These are phyloP conservation scores for Geodia barretti DNA, from an alignment of 37 sponge, comb jelly and placozoan genomes.

Conservation along the genomic window DNA sequence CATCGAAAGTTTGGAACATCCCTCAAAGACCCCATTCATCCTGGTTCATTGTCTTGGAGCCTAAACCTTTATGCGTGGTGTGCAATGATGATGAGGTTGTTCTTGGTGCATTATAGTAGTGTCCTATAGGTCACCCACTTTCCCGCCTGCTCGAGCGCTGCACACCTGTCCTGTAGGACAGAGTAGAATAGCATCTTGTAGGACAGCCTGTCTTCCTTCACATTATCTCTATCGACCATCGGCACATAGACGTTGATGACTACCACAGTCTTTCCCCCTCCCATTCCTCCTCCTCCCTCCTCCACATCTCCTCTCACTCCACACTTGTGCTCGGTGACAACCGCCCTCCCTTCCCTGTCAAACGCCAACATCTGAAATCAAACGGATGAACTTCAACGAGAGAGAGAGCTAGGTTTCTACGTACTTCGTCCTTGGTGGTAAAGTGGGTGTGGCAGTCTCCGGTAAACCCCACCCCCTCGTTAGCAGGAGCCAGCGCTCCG, in stretches of 20 bases:
- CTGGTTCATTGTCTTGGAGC: background rate
- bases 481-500: slow-evolving; percentile 1
- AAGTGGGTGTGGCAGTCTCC: slow-evolving; percentile 37
- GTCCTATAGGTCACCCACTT: slow-evolving; percentile 68
- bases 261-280: slow-evolving; percentile 45
- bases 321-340: slow-evolving; percentile 70
- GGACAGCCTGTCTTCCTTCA: slow-evolving; percentile 43
- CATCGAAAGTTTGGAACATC: background rate
- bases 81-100: background rate
- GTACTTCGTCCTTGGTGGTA: slow-evolving; percentile 19
- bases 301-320: too few relatives aligned
- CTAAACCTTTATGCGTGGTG: background rate
- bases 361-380: slow-evolving; percentile 10
- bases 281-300: background rate
- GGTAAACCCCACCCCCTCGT: slow-evolving; percentile 21
- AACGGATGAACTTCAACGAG: too few relatives aligned
- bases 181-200: slow-evolving; percentile 77
- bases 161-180: slow-evolving; percentile 49
- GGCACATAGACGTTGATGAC: slow-evolving; percentile 90
- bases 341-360: slow-evolving; percentile 76
- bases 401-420: too few relatives aligned
- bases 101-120: too few relatives aligned
- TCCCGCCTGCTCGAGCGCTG: slow-evolving; percentile 59
- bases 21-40: background rate
- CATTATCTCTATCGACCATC: slow-evolving; percentile 51